Evolutionary conservation across 2,888 invertebrate genomes (phyloP), one percentile per base, ranked within the genome.

Genomic region (Panzeria rudis): DNA sequence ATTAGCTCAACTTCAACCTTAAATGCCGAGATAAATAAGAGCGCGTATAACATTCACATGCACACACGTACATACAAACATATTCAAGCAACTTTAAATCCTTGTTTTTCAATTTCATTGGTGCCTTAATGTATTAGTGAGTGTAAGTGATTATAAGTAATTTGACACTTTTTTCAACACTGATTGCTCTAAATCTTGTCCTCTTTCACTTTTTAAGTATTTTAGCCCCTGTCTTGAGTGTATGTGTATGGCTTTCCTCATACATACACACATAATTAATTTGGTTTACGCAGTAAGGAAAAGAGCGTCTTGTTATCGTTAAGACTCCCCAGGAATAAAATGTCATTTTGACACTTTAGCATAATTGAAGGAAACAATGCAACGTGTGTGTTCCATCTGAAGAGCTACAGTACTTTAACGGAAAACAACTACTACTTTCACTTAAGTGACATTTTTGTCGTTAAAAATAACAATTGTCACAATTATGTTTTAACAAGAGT

Each of bases 331-430:
- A 82, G 68, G 69, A 77, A 78, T 72, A 71, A 84, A 87, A 78
- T 87, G 87, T 87, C 87, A 87, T 71, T 86, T 86, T 87, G 87
- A 86, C 87, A 87, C 87, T 87, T 87, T 87, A 79, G 64, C 75
- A 59, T 71, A 82, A 82, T 78, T 50, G 62, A 73, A 78, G 17
- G 41, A 44, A 25, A n/a, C 2, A 23, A 35, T 52, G 20, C 85
- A 79, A 86, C 87, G 87, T 87, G 87, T 87, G 87, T 86, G 87
- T 87, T 69, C 87, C 68, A 80, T 76, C 50, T 73, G n/a, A 68
- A 68, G 59, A 68, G 71, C n/a, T n/a, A n/a, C 50, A 38, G 64
- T 32, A 29, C 47, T 61, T 47, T 62, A 44, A 72, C 64, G 8
- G 20, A 8, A 61, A 64, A 73, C 66, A 62, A 81, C 61, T 56